Conservation (phyloP, 2,888 invertebrate genomes). For the Litoditis marina region DNA sequence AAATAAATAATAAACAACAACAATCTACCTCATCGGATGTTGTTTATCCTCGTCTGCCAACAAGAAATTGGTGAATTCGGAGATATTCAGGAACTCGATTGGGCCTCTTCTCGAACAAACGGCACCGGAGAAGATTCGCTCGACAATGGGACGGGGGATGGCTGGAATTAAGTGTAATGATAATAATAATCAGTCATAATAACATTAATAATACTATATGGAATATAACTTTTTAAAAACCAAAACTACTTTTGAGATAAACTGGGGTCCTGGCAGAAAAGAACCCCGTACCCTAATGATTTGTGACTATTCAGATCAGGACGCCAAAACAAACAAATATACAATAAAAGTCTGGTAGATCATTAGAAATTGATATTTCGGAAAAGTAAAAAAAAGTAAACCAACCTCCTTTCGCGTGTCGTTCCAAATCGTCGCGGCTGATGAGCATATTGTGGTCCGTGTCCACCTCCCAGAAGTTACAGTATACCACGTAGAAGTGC, state of each 20-base stretch:
- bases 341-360: no score
- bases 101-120: slow-evolving; percentile 66
- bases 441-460: slow-evolving; percentile 95
- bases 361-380: no score
- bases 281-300: no score
- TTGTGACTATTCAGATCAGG: no score
- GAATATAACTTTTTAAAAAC: no score
- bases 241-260: no score
- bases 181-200: no score
- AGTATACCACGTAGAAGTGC: slow-evolving; percentile 99
- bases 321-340: no score
- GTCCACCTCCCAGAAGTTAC: slow-evolving; percentile 99
- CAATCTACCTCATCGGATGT: slow-evolving; percentile 73
- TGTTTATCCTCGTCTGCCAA: slow-evolving; percentile 97
- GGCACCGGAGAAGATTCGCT: slow-evolving; percentile 92
- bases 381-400: neutral
- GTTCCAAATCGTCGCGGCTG: slow-evolving; percentile 77
- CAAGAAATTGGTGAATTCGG: slow-evolving; percentile 98
- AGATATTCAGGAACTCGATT: slow-evolving; percentile 83
- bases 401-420: slow-evolving; percentile 89
- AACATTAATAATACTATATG: no score
- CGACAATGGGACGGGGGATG: slow-evolving; percentile 89
- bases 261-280: no score
- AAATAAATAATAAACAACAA: no score
- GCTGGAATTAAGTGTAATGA: slow-evolving; percentile 74